Evolutionary conservation across 2,113 vertebrate genomes (phyloP), one percentile per base, ranked within the genome.

Genomic region (Naja naja): DNA sequence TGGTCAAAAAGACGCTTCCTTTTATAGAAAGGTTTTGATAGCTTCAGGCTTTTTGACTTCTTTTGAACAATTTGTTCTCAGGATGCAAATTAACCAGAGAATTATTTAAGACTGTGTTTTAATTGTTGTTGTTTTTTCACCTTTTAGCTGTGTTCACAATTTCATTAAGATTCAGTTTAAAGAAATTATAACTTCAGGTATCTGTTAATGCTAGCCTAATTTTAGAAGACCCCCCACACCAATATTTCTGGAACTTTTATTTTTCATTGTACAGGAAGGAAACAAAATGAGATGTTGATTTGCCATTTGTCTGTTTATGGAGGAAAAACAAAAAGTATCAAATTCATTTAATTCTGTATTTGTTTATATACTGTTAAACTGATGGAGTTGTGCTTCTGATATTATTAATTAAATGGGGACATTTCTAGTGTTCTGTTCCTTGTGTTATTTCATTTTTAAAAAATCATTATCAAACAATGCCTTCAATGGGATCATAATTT

Each of bases 11-110:
- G 43, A 34, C 90, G 30, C 11, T 43, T n/a, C 49, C 11, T 18
- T 53, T 88, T 54, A n/a, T 23, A 25, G 55, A 53, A 93, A 88
- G n/a, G 3, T 1, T 27, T 95, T 95, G 94, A 55, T 49, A 89
- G 8, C 43, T 90, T 1, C n/a, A 27, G 0, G 4, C 91, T 1
- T 92, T 89, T 9, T 91, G 81, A 34, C 90, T 58, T 16, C 0
- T 87, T 90, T 95, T 64, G 64, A 94, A 89, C 34, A 91, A 85
- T 55, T 45, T 86, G 25, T 93, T 95, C 12, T 92, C 14, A 34
- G 2, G 55, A 30, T 88, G n/a, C 0, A 6, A 92, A 89, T 69
- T 89, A 89, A 94, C 92, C 16, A 23, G 1, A 81, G 4, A 92
- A 10, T 95, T 60, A 88, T 55, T 86, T 39, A 92, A 55, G 4